Evolutionary conservation across 2,888 invertebrate genomes (phyloP).

Genomic region (Sturmia bella): DNA sequence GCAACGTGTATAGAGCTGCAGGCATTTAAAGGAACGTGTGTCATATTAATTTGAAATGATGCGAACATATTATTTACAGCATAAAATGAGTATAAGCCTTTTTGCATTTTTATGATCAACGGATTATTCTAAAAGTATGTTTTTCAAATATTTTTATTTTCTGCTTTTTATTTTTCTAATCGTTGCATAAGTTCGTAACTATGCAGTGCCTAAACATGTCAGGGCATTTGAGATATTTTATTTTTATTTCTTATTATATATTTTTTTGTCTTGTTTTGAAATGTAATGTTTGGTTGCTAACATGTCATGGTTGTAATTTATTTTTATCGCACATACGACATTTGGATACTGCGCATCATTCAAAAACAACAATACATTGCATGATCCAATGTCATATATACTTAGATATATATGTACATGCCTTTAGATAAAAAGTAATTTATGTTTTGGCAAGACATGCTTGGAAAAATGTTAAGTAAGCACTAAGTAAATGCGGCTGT

Average conservation of each 20-base stretch:
- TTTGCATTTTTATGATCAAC: slow-evolving; percentile 25
- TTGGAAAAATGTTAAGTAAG: slow-evolving; percentile 34
- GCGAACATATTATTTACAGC: slow-evolving; percentile 33
- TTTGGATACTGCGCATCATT: slow-evolving; percentile 50
- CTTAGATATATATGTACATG: slow-evolving; percentile 20
- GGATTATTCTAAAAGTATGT: slow-evolving; percentile 32
- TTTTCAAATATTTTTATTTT: not conserved
- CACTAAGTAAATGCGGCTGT: slow-evolving; percentile 4
- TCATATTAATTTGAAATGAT: slow-evolving; percentile 59
- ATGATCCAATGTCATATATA: slow-evolving; percentile 58
- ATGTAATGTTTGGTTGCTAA: slow-evolving; percentile 27
- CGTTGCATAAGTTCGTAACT: slow-evolving; percentile 54
- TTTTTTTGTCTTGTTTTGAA: not conserved
- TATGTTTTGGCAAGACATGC: slow-evolving; percentile 35
- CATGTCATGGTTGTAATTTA: slow-evolving; percentile 59
- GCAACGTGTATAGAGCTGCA: slow-evolving; percentile 19
- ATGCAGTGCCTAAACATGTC: slow-evolving; percentile 63
- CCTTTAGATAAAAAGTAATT: slow-evolving; percentile 45
- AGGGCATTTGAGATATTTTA: slow-evolving; percentile 54
- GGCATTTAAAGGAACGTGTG: slow-evolving; percentile 53
- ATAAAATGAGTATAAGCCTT: slow-evolving; percentile 1
- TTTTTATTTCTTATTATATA: slow-evolving; percentile 4
- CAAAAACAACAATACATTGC: slow-evolving; percentile 36
- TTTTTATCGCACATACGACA: slow-evolving; percentile 55
- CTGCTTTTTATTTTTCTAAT: slow-evolving; percentile 36